These are phyloP conservation scores for Ischnura elegans DNA, from an alignment of 2,888 invertebrate genomes.

Conservation along the genomic window DNA sequence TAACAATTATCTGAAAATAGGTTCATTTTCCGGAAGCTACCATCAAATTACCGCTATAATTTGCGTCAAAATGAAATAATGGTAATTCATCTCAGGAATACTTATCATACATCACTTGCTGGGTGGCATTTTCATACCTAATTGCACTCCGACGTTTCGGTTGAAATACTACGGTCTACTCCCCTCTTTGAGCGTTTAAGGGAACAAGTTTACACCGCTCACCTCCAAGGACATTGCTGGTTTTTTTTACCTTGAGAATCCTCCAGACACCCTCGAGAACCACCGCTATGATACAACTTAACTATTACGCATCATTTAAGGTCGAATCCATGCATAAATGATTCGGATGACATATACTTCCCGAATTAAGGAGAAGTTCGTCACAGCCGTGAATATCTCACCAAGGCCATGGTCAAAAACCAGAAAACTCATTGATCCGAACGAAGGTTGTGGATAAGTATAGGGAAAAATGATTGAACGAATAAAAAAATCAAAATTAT, in stretches of 20 bases:
- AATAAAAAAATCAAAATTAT: too few species aligned
- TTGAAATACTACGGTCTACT: neutral
- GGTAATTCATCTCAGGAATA: neutral
- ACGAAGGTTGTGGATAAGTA: neutral
- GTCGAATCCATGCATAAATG: neutral
- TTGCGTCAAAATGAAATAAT: neutral
- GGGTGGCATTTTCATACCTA: neutral
- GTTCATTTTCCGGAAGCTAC: too few species aligned
- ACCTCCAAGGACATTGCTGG: neutral
- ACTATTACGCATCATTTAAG: neutral
- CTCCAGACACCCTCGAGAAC: neutral
- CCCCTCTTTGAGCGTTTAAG: neutral
- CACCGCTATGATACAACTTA: neutral
- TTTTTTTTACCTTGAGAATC: neutral
- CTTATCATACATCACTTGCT: neutral
- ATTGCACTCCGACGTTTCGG: neutral
- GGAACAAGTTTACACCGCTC: neutral
- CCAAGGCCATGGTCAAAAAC: too few species aligned
- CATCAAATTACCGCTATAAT: too few species aligned
- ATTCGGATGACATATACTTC: neutral
- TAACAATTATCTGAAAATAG: too few species aligned
- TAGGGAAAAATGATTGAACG: neutral
- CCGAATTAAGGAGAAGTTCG: neutral
- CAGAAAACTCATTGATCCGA: too few species aligned
- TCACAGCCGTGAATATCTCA: too few species aligned